Evolutionary conservation across 2,113 vertebrate species (phyloP), one percentile per base, ranked within the genome.

Genomic region (Stercorarius parasiticus): DNA sequence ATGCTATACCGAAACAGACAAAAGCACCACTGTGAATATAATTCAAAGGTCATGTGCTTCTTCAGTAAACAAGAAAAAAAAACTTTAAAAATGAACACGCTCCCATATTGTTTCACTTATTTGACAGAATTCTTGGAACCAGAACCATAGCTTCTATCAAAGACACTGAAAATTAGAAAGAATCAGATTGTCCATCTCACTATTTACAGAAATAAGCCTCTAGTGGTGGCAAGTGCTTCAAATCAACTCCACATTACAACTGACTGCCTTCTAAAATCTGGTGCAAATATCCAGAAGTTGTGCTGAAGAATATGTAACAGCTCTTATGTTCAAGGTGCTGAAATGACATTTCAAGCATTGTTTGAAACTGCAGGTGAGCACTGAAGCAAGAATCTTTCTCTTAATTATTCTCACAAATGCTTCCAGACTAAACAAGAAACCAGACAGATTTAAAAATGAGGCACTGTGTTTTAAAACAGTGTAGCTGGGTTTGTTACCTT

Each of bases 1-100:
- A 93, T 82, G 84, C 81, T 90, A 67, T n/a, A 92, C 80, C 77
- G 92, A 97, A 96, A 95, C 88, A 96, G 80, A 97, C n/a, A 84
- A 97, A 90, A 88, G 59, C 70, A 91, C 4, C 56, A 50, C 45
- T 94, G 83, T 61, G 74, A 88, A 94, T 52, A 43, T 18, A 93
- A 89, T 32, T 67, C 73, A 82, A 93, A 95, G 82, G 89, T 88
- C 90, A 93, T 61, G 62, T 70, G 69, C 67, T 81, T 55, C 91
- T 69, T 83, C 72, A 82, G 84, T 88, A 95, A 91, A 95, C 86
- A 94, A 64, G 67, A 59, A 86, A 81, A 71, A 87, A 82, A 3
- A 61, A 91, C 55, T 92, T 92, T 66, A 53, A 58, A 92, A 95
- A 90, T 2, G 10, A 94, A 78, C 36, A 47, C 0, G 0, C 55